Conservation (phyloP, 2,888 invertebrate genomes). For the Drosophila kuntzei region DNA sequence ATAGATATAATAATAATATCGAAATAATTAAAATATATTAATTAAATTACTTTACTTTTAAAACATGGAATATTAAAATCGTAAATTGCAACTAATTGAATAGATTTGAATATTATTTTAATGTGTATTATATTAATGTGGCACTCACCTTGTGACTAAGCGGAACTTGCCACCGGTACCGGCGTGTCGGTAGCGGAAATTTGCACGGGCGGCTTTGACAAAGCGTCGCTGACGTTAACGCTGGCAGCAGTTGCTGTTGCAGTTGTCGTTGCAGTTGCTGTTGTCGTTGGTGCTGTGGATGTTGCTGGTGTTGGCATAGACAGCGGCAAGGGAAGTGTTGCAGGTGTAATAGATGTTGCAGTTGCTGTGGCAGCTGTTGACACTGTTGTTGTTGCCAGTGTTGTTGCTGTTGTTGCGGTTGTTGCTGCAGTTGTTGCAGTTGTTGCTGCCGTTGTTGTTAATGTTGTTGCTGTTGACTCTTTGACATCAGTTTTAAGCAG, state of each 20-base stretch:
- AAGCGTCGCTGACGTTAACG: slow-evolving; percentile 36
- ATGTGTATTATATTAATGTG: not conserved
- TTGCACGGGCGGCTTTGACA: slow-evolving; percentile 72
- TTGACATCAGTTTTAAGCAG: slow-evolving; percentile 31
- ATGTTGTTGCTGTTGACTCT: slow-evolving; percentile 19
- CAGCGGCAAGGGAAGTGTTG: slow-evolving; percentile 14
- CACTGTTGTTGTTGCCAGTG: slow-evolving; percentile 20
- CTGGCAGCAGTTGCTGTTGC: slow-evolving; percentile 15
- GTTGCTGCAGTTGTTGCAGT: slow-evolving; percentile 3
- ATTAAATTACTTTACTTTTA: too few relatives aligned
- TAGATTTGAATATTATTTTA: too few relatives aligned
- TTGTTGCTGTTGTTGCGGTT: slow-evolving; percentile 6
- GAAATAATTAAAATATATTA: too few relatives aligned
- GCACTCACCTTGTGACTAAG: slow-evolving; percentile 78
- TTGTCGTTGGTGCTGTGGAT: slow-evolving; percentile 16
- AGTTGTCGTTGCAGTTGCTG: slow-evolving; percentile 19
- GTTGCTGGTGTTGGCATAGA: slow-evolving; percentile 31
- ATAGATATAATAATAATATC: too few relatives aligned
- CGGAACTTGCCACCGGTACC: slow-evolving; percentile 74
- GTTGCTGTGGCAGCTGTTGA: slow-evolving; percentile 17
- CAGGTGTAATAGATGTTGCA: slow-evolving; percentile 24
- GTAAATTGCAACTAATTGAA: too few relatives aligned
- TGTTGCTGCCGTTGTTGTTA: slow-evolving; percentile 7
- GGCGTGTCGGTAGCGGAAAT: slow-evolving; percentile 70
- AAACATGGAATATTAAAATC: too few relatives aligned